phyloP scores from a whole-genome alignment of 2,888 invertebrate genomes.

The Anoplius nigerrimus region DNA sequence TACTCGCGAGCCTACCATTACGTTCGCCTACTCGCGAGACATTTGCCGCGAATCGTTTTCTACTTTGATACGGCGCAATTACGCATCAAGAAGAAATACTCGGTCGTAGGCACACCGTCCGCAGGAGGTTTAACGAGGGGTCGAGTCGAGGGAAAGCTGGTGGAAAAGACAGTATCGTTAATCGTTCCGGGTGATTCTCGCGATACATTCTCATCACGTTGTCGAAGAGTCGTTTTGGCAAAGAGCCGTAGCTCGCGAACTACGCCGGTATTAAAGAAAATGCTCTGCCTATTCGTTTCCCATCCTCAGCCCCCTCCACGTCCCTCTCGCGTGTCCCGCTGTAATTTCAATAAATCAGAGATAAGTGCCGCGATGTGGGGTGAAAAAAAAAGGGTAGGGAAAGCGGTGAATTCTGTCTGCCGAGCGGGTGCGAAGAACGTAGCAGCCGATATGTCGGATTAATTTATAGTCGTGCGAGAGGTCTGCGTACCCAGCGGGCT shows the following conservation, averaged over 20 bases:
- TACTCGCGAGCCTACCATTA: no score
- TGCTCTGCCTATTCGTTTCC: slow-evolving; percentile 14
- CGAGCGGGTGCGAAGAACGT: slow-evolving; percentile 25
- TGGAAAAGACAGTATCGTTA: slow-evolving; percentile 31
- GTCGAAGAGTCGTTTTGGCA: slow-evolving; percentile 41
- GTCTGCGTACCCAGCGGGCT: slow-evolving; percentile 13
- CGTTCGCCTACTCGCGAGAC: no score
- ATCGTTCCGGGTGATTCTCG: slow-evolving; percentile 46
- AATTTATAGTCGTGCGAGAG: slow-evolving; percentile 51
- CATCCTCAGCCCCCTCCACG: background rate
- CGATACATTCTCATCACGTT: slow-evolving; percentile 47
- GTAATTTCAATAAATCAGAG: slow-evolving; percentile 60
- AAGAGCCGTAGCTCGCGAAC: slow-evolving; percentile 17
- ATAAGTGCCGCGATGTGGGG: slow-evolving; percentile 45
- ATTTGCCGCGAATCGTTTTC: no score
- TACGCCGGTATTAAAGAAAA: slow-evolving; percentile 23
- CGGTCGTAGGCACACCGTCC: no score
- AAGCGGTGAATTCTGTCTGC: slow-evolving; percentile 38
- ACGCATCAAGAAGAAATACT: no score
- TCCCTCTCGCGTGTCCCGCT: slow-evolving; percentile 51
- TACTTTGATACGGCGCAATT: no score
- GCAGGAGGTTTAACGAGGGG: no score
- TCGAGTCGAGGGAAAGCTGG: no score
- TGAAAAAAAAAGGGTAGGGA: background rate
- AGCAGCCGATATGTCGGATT: slow-evolving; percentile 49